Evolutionary conservation across 2,888 invertebrate species (phyloP), one percentile per base, ranked within the genome.

Genomic region (Pandemis corylana): DNA sequence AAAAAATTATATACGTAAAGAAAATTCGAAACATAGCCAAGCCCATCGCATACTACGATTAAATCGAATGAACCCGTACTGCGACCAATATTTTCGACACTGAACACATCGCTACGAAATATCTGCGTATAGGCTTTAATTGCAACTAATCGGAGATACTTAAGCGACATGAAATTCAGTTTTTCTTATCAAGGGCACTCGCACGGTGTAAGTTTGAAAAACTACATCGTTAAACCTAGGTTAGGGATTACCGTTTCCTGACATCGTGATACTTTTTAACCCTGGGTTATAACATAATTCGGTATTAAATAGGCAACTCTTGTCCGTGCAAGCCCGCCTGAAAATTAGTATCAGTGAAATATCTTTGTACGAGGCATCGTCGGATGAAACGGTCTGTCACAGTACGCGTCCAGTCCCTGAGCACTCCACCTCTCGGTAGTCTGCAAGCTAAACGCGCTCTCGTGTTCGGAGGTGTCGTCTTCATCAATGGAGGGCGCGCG

Each of bases 361-460:
- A 28, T 59, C 12, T 12, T 5, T 28, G 28, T 28, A 3, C 28
- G 20, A 9, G 13, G 46, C 28, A 36, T 36, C 28, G 28, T 36
- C 4, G 28, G 28, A 36, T 20, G 28, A 36, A 36, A 36, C 28
- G 28, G 28, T 36, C 2, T 36, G 72, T 67, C 77, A 77, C 76
- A 80, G 79, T 78, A 76, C 75, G 79, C 67, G 68, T 76, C 75
- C 64, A 68, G 64, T 62, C 63, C 41, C 62, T 42, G 68, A 28
- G 67, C 67, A 84, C 81, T 89, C 83, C 87, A 94, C 94, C 94
- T 94, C 87, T 84, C 88, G 78, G 88, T 90, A 76, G 90, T 87
- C 87, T 93, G 93, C 88, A 94, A 92, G 81, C 91, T 91, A 91
- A 94, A 94, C 81, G 90, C 94, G 92, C 94, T 94, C 89, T 94